Percentiles rank a stretch among this genome's conserved stretches.
These are phyloP conservation scores for Limanda limanda DNA, from an alignment of 2,113 vertebrate species.

Conservation along the genomic window DNA sequence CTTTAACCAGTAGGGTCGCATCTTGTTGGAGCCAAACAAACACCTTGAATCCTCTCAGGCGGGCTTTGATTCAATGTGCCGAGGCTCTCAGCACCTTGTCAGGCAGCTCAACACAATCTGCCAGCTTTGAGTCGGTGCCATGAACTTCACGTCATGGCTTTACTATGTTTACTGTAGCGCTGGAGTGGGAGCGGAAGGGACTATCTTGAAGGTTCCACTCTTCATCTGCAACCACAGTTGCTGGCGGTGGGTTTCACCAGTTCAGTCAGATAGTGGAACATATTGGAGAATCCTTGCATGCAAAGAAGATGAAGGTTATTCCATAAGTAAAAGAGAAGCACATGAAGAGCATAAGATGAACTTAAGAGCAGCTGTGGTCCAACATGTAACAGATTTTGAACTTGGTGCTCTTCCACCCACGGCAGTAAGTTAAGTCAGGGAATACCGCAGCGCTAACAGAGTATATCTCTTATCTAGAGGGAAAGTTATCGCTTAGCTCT, in stretches of 20 bases:
- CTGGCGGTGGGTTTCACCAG: constrained; percentile 14
- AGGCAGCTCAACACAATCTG: constrained; percentile 29
- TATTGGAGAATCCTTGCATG: constrained; percentile 10
- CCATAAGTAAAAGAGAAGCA: constrained; percentile 20
- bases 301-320: constrained; percentile 7
- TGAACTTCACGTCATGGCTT: constrained; percentile 53
- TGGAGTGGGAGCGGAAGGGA: constrained; percentile 11
- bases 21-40: constrained; percentile 59
- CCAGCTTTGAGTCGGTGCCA: constrained; percentile 38
- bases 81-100: constrained; percentile 52
- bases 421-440: constrained; percentile 31
- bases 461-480: constrained; percentile 55
- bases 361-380: constrained; percentile 12
- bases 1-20: constrained; percentile 56
- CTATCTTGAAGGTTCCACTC: constrained; percentile 16
- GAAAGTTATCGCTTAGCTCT: constrained; percentile 38
- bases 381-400: constrained; percentile 29
- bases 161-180: constrained; percentile 50
- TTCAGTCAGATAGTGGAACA: constrained; percentile 9
- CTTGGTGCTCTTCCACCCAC: constrained; percentile 22
- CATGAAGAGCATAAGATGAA: constrained; percentile 10
- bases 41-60: constrained; percentile 60
- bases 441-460: constrained; percentile 22
- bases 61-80: constrained; percentile 62
- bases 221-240: constrained; percentile 21